Conservation (phyloP, 2,797 vertebrate species). For the Malacoraja senta region DNA sequence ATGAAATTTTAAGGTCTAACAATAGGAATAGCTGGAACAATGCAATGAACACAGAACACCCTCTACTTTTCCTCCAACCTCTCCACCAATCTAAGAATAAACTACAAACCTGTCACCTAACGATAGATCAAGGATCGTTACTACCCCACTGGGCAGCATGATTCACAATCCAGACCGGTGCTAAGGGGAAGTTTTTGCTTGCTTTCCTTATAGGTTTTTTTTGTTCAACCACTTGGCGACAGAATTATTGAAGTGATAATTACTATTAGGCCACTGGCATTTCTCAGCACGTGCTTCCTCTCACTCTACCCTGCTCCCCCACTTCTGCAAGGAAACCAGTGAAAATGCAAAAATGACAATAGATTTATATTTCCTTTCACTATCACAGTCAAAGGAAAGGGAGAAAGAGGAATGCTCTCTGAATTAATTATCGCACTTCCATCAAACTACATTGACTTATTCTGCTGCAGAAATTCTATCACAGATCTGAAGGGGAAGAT, state of each 20-base stretch:
- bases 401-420: background rate
- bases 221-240: background rate
- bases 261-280: background rate
- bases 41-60: background rate
- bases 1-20: background rate
- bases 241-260: background rate
- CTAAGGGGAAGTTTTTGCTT: background rate
- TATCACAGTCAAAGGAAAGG: background rate
- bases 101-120: background rate
- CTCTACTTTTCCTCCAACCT: too few relatives aligned
- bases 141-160: background rate
- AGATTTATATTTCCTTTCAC: background rate
- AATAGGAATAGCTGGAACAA: background rate
- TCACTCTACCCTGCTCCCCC: background rate
- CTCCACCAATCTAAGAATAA: background rate
- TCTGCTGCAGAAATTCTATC: slow-evolving; percentile 3
- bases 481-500: background rate
- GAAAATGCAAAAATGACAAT: background rate
- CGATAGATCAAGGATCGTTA: background rate
- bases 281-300: background rate
- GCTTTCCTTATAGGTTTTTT: background rate
- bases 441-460: background rate
- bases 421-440: background rate
- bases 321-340: background rate
- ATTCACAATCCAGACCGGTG: background rate